Evolutionary conservation across 2,113 vertebrate genomes (phyloP).

Genomic region (Rhabdornis inornatus): DNA sequence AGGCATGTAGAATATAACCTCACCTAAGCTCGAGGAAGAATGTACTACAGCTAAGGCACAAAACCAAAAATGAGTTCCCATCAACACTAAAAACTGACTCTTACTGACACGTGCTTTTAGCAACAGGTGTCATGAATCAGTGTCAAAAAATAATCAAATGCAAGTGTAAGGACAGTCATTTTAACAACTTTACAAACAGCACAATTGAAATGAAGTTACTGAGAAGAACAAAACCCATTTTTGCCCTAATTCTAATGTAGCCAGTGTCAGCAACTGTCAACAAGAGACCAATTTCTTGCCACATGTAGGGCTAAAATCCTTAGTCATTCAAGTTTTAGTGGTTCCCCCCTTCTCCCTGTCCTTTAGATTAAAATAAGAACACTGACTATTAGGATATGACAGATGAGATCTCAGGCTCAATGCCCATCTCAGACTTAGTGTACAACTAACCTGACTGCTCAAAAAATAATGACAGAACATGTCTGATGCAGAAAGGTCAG

Average conservation of each 20-base stretch:
- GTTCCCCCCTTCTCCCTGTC: neutral
- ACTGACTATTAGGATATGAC: neutral
- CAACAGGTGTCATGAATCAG: slow-evolving; percentile 23
- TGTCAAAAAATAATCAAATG: neutral
- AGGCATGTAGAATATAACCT: neutral
- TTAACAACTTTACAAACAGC: neutral
- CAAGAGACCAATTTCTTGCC: neutral
- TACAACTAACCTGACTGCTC: neutral
- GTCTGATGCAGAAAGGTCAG: neutral
- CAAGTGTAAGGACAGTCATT: neutral
- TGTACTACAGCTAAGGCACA: fast-evolving
- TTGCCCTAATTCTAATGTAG: neutral
- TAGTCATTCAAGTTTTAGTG: neutral
- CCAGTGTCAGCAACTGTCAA: neutral
- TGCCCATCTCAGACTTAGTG: neutral
- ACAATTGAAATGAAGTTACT: neutral
- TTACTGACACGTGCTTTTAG: neutral
- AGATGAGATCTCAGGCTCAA: neutral
- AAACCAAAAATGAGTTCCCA: neutral
- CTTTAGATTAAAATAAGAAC: neutral
- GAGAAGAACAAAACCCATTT: neutral
- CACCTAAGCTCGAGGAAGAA: neutral
- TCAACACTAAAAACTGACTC: neutral
- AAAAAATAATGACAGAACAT: neutral
- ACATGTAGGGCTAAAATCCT: neutral